phyloP scores from a whole-genome alignment of 2,797 vertebrate genomes.

The Gouania willdenowi region DNA sequence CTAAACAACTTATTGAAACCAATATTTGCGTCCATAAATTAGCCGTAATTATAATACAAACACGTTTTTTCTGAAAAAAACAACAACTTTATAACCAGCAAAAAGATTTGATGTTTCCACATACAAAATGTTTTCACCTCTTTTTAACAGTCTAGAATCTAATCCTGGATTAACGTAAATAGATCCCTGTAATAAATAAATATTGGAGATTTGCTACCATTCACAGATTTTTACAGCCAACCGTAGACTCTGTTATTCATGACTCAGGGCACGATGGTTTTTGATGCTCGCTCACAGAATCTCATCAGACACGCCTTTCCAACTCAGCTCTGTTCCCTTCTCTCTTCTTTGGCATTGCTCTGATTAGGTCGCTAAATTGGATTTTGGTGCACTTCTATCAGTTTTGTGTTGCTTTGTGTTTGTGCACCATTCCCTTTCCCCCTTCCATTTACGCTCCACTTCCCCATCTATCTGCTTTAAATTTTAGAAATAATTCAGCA shows the following conservation, averaged over 20 bases:
- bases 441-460: constrained; percentile 1
- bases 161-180: constrained; percentile 33
- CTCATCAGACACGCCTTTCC: constrained; percentile 54
- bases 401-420: constrained; percentile 45
- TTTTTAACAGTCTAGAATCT: constrained; percentile 13
- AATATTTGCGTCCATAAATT: no score
- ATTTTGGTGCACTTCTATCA: constrained; percentile 43
- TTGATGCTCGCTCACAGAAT: constrained; percentile 47
- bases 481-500: constrained; percentile 23
- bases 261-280: constrained; percentile 15
- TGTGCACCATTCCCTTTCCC: constrained; percentile 7
- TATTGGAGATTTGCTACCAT: constrained; percentile 25
- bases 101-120: no score
- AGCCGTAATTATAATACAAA: no score
- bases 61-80: no score
- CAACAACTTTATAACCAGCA: no score
- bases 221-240: constrained; percentile 25
- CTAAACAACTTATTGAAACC: no score
- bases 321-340: constrained; percentile 46
- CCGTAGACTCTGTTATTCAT: constrained; percentile 22
- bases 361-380: constrained; percentile 59
- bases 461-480: constrained; percentile 20
- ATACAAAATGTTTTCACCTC: not conserved
- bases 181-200: constrained; percentile 32
- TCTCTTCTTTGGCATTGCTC: constrained; percentile 30